These are phyloP conservation scores for Isaurus tuberculatus DNA, from an alignment of 92 coral and sea anemone genomes.

Conservation along the genomic window DNA sequence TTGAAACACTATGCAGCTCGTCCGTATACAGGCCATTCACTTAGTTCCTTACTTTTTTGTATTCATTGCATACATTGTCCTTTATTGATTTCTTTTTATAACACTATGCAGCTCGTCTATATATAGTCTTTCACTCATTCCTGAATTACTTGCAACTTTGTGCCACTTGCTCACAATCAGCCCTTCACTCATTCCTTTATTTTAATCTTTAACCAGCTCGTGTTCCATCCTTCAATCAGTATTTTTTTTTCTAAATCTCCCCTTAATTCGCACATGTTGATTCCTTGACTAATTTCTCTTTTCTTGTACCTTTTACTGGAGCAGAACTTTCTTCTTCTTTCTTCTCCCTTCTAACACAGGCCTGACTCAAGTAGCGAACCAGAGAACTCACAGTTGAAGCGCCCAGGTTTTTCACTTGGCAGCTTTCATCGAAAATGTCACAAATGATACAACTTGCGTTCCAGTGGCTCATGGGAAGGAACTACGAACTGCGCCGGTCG, in stretches of 20 bases:
- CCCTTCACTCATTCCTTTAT: no score
- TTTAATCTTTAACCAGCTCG: no score
- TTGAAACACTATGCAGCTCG: no score
- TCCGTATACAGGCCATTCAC: no score
- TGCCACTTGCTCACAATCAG: no score
- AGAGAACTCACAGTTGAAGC: slow-evolving; percentile 18
- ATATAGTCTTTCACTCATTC: no score
- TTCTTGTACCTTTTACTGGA: background rate
- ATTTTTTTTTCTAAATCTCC: background rate
- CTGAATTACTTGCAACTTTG: no score
- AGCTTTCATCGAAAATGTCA: slow-evolving; percentile 44
- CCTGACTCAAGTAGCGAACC: slow-evolving; percentile 39
- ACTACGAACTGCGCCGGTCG: background rate
- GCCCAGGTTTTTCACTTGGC: slow-evolving; percentile 38
- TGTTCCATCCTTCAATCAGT: no score
- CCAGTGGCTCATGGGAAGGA: slow-evolving; percentile 11
- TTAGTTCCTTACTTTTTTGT: no score
- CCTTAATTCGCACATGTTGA: background rate
- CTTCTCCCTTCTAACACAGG: slow-evolving; percentile 20
- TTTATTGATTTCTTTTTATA: no score
- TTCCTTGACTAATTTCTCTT: background rate
- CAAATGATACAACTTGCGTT: slow-evolving; percentile 16
- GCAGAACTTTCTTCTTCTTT: background rate
- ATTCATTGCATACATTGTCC: no score
- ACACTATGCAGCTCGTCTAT: no score